Conservation (phyloP, 2,797 vertebrate genomes). For the Neosalanx taihuensis region DNA sequence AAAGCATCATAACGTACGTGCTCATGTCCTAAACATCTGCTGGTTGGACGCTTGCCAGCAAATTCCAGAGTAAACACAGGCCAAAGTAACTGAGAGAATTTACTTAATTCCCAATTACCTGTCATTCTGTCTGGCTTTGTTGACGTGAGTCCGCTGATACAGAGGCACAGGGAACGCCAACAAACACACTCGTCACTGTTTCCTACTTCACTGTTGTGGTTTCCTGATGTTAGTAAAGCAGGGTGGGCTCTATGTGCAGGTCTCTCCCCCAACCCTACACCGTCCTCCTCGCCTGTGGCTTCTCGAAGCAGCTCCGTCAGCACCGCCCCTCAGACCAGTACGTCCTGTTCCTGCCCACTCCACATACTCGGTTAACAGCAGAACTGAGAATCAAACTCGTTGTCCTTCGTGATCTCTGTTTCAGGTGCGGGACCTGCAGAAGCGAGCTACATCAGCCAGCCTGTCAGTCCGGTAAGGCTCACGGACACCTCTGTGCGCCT, state of each 20-base stretch:
- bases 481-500: not conserved
- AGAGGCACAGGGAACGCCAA: not conserved
- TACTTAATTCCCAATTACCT: not conserved
- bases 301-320: conserved; percentile 78
- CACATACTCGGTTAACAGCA: no score
- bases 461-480: conserved; percentile 61
- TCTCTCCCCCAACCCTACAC: conserved; percentile 75
- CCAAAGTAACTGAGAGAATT: conserved; percentile 15
- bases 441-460: conserved; percentile 35
- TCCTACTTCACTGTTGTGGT: not conserved
- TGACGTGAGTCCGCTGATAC: not conserved
- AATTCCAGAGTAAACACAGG: conserved; percentile 21
- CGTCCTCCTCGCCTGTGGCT: conserved; percentile 73
- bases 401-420: conserved; percentile 23
- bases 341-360: conserved; percentile 6
- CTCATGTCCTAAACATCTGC: not conserved
- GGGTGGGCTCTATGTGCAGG: conserved; percentile 49
- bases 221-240: not conserved
- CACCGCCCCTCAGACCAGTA: conserved; percentile 72
- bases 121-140: not conserved
- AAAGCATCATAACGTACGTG: not conserved
- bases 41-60: not conserved
- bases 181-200: not conserved
- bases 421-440: conserved; percentile 47
- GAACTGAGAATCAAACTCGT: not conserved